These are phyloP conservation scores for Desoria tigrina DNA, from an alignment of 2,888 invertebrate genomes.

Conservation along the genomic window DNA sequence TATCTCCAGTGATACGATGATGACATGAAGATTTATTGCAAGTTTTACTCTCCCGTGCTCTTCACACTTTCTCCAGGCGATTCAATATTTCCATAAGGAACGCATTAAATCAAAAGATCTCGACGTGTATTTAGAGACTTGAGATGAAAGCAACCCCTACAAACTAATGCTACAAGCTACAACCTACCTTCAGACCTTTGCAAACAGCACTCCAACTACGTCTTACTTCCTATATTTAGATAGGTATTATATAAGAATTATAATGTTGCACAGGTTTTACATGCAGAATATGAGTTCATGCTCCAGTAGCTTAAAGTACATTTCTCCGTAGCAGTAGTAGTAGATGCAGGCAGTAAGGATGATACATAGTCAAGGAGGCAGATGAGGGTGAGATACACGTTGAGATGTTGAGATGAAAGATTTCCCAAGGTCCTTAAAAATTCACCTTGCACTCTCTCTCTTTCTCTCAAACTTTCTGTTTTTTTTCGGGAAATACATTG, in stretches of 20 bases:
- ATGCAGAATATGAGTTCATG: no score
- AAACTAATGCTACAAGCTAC: no score
- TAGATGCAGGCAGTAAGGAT: background rate
- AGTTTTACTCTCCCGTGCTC: constrained; percentile 23
- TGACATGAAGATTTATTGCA: constrained; percentile 39
- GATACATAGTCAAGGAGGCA: background rate
- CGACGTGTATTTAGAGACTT: constrained; percentile 19
- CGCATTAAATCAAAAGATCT: constrained; percentile 35
- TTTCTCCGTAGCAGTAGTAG: no score
- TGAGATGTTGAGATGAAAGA: no score
- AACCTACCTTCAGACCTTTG: no score
- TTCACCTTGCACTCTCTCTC: constrained; percentile 1
- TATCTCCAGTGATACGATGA: constrained; percentile 22
- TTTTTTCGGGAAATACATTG: constrained; percentile 13
- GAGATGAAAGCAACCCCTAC: background rate
- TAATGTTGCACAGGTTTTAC: no score
- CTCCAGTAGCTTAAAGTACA: no score
- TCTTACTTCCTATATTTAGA: no score
- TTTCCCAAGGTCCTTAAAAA: constrained; percentile 16
- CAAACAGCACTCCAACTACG: no score
- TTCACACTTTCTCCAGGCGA: constrained; percentile 26
- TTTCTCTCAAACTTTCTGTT: no score
- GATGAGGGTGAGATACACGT: background rate
- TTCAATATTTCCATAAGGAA: constrained; percentile 24
- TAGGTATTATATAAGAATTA: no score